Percentiles rank a stretch among this genome's conserved stretches.
phyloP scores from a whole-genome alignment of 2,797 vertebrate genomes.

The Buceros bicornis region DNA sequence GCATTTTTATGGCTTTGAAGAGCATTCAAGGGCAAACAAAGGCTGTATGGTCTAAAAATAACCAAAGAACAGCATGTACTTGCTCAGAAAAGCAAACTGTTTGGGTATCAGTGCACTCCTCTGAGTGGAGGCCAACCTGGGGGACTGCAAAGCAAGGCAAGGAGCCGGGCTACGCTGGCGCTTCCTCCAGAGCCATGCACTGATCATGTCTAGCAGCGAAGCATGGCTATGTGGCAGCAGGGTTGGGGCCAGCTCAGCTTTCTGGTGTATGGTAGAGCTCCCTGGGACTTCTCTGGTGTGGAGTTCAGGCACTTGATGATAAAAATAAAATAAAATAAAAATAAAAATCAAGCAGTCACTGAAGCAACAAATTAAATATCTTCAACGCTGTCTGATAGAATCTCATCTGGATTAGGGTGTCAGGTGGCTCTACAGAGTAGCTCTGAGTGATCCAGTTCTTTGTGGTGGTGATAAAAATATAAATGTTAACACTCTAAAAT shows the following conservation, averaged over 20 bases:
- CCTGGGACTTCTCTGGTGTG: neutral
- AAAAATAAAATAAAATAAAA: neutral
- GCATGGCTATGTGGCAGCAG: accelerated
- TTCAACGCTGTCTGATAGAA: neutral
- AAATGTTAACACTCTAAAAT: neutral
- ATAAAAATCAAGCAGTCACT: neutral
- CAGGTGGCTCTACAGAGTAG: neutral
- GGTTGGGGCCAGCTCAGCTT: neutral
- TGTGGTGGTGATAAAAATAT: neutral
- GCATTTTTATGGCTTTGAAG: neutral
- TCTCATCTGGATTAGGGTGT: neutral
- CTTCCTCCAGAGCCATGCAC: neutral
- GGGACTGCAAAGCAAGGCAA: accelerated
- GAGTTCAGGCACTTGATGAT: neutral
- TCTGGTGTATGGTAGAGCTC: neutral
- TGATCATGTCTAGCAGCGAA: neutral
- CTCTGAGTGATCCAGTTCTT: neutral
- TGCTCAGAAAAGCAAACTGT: neutral
- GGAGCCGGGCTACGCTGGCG: neutral
- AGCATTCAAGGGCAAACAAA: neutral
- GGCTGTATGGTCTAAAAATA: constrained; percentile 5
- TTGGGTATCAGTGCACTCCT: neutral
- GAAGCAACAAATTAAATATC: neutral
- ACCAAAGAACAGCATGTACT: neutral
- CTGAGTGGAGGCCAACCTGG: accelerated